phyloP scores from a whole-genome alignment of 2,888 invertebrate genomes.

The Patella ulyssiponensis region DNA sequence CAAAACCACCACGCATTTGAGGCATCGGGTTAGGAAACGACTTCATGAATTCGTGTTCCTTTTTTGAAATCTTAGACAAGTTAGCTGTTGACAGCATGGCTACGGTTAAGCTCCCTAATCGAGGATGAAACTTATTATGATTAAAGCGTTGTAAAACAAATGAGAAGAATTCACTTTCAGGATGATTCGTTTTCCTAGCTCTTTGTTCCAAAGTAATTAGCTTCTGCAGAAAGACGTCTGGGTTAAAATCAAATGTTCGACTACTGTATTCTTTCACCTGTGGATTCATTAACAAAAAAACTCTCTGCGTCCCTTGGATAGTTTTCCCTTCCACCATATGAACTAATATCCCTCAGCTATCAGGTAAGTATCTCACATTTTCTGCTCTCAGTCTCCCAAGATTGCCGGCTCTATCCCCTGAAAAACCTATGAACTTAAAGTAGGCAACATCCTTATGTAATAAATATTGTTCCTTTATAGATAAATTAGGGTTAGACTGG shows the following conservation, averaged over 20 bases:
- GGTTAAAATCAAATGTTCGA: not conserved
- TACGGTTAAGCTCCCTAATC: not conserved
- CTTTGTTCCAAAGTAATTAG: not conserved
- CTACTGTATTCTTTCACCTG: slow-evolving; percentile 4
- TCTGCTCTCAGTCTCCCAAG: not conserved
- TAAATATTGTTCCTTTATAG: not conserved
- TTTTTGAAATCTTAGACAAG: not conserved
- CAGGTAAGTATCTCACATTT: slow-evolving; percentile 2
- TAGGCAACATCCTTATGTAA: not conserved
- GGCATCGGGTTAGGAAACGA: too few relatives aligned
- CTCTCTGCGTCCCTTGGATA: not conserved
- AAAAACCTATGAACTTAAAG: not conserved
- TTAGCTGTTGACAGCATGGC: not conserved
- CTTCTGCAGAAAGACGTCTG: not conserved
- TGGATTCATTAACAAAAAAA: not conserved
- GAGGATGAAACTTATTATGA: not conserved
- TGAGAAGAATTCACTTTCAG: not conserved
- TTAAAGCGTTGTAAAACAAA: not conserved
- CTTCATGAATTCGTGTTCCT: too few relatives aligned
- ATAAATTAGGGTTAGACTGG: not conserved
- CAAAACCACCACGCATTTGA: too few relatives aligned
- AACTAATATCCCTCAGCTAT: not conserved
- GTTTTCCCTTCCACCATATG: not conserved
- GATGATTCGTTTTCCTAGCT: not conserved
- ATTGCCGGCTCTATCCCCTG: not conserved